Base-by-base conservation (phyloP, 2,113 vertebrate genomes). In the Dromas ardeola region DNA sequence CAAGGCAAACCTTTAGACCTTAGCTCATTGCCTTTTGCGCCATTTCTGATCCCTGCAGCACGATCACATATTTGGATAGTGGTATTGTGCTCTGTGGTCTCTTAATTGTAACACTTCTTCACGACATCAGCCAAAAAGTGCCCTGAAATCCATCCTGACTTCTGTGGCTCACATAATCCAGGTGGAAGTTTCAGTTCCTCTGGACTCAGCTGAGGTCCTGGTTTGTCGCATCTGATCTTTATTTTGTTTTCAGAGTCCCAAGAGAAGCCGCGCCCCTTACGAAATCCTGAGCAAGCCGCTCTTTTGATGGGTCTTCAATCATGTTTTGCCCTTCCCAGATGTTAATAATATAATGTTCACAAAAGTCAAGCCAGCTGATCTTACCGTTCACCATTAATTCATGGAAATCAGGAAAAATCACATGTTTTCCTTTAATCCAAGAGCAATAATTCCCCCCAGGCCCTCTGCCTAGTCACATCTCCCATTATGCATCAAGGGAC, bases 401-500 rank as follows among this genome's bases (percentile, higher is more conserved):
- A 80, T 90, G 79, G 86, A 93, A 95, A 52, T 6, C 43, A 26
- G 38, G n/a, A 52, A 72, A 96, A 96, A 94, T 77, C 38, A 58
- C 30, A n/a, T 69, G 29, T 86, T 94, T 95, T 63, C 82, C 70
- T 90, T 69, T 89, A 91, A 79, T 86, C 62, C 66, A 86, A 73
- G 47, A 89, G 76, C 89, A 27, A 81, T 13, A 11, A 62, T 36
- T 70, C 61, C 66, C 21, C 29, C 6, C 55, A 76, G 65, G 26
- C 26, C 45, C 47, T 81, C 74, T 93, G 45, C 63, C n/a, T 29
- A 16, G n/a, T 72, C 29, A 69, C 19, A 26, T 42, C 26, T 81
- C 55, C 73, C 42, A 8, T 6, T 27, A 12, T 0, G 0, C 6
- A 0, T 0, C 2, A 1, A 77, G 45, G n/a, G 36, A 59, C 5